Evolutionary conservation across 2,888 invertebrate species (phyloP), one percentile per base, ranked within the genome.

Genomic region (Beris chalybata): DNA sequence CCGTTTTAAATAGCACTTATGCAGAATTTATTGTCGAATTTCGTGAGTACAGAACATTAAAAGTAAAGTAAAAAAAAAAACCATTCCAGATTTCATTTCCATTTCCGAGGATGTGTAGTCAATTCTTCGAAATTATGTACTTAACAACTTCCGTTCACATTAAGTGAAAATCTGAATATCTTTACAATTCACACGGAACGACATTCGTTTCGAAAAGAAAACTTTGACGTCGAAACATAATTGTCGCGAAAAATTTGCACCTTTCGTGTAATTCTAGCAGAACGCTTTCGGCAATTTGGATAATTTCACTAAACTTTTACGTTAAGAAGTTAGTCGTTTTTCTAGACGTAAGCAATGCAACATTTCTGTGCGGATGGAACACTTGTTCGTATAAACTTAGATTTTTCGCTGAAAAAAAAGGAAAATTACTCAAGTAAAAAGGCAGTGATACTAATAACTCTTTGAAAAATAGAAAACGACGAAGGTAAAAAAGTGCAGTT

Each of bases 201-300:
- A 32, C 32, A 48, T 31, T 15, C 32, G 32, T 11, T 31, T 48
- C 50, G 32, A n/a, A 6, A 48, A 11, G 32, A 59, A 59, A 32
- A 32, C 48, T 7, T 31, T 48, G 30, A 47, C 48, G 31, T 32
- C 32, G 31, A 59, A 48, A 48, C 59, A 50, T 59, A 59, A 59
- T 59, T 59, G 59, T 59, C 32, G 32, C 50, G 48, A 15, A 59
- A 59, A 59, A 59, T 59, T 59, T 30, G 47, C 48, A 59, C 50
- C 59, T 48, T 59, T 59, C 31, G 31, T 31, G 32, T 48, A 38
- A 38, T 31, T 30, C 15, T 50, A 31, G 22, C 59, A 30, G 48
- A 59, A 59, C 11, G 59, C 59, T 59, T 59, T 59, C 59, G 59
- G 59, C 59, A 59, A 59, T 59, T 59, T 59, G 47, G 48, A 59